Evolutionary conservation across 1,140 invertebrate species (phyloP).

Genomic region (Nebria ingens): DNA sequence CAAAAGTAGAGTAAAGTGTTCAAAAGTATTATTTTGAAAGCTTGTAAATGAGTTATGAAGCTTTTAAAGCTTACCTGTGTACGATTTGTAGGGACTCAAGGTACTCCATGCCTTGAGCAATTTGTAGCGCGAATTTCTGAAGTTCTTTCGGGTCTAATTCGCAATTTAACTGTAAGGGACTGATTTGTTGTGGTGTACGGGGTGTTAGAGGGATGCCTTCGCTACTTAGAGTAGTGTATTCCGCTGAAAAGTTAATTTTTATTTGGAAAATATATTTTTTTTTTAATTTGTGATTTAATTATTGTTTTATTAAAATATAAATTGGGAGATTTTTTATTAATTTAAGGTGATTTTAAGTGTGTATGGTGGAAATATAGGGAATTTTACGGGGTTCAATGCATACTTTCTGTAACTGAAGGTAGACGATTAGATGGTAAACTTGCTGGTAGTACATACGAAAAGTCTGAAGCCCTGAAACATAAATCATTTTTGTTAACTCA

Average conservation of each 20-base stretch:
- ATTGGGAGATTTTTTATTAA: no score
- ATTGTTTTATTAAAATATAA: no score
- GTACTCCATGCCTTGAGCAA: conserved; percentile 59
- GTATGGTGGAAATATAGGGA: no score
- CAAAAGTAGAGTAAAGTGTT: no score
- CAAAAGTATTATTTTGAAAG: no score
- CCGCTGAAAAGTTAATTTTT: conserved; percentile 33
- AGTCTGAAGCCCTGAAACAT: conserved; percentile 8
- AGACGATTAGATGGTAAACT: conserved; percentile 20
- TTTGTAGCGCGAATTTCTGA: conserved; percentile 56
- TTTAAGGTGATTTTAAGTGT: no score
- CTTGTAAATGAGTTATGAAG: no score
- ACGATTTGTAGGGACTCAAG: conserved; percentile 53
- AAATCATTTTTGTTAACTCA: no score
- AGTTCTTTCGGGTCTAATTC: conserved; percentile 47
- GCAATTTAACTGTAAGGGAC: conserved; percentile 17
- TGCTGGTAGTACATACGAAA: conserved; percentile 12
- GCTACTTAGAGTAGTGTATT: conserved; percentile 35
- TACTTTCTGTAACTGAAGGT: conserved; percentile 32
- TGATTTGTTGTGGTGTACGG: background rate
- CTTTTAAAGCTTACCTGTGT: conserved; percentile 41
- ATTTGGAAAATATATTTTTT: no score
- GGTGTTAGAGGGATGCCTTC: conserved; percentile 11
- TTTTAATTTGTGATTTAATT: no score
- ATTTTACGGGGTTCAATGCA: no score